These are phyloP conservation scores for Pocota personata DNA, from an alignment of 2,888 invertebrate species.

Conservation along the genomic window DNA sequence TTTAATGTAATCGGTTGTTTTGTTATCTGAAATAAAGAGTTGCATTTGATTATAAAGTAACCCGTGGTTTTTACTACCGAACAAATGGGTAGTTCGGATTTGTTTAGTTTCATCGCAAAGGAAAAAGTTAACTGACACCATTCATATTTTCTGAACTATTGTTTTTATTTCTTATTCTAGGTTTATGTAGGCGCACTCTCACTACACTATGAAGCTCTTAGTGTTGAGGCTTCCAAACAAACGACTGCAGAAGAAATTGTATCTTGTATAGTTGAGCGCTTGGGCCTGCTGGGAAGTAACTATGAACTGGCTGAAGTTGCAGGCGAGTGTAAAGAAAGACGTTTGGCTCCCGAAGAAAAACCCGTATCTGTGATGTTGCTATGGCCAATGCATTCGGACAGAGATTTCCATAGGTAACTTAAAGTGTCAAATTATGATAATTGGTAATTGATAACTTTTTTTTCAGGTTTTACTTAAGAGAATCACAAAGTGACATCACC, in stretches of 20 bases:
- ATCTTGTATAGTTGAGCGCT: constrained; percentile 91
- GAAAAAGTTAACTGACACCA: background rate
- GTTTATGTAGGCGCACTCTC: constrained; percentile 95
- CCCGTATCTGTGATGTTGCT: constrained; percentile 92
- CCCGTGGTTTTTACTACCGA: too few relatives aligned
- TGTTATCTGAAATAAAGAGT: too few relatives aligned
- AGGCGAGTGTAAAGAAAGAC: constrained; percentile 95
- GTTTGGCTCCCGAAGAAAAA: constrained; percentile 91
- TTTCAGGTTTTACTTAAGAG: constrained; percentile 92
- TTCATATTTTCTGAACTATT: background rate
- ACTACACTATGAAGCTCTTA: constrained; percentile 93
- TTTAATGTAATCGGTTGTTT: too few relatives aligned
- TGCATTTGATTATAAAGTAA: too few relatives aligned
- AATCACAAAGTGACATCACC: constrained; percentile 92
- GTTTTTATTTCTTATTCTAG: constrained; percentile 82
- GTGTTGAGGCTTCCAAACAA: constrained; percentile 95
- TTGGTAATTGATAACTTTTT: background rate
- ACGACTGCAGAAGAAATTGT: constrained; percentile 96
- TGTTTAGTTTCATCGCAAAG: too few relatives aligned
- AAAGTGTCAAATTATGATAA: background rate
- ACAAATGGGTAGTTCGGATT: too few relatives aligned
- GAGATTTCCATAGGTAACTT: constrained; percentile 78
- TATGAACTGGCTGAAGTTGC: constrained; percentile 94
- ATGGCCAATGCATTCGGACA: constrained; percentile 88
- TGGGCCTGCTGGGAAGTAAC: constrained; percentile 86